A percentile compares a stretch with the other conserved stretches of the same genome.
phyloP scores from a whole-genome alignment of 2,888 invertebrate species.

The Pachymerium ferrugineum region DNA sequence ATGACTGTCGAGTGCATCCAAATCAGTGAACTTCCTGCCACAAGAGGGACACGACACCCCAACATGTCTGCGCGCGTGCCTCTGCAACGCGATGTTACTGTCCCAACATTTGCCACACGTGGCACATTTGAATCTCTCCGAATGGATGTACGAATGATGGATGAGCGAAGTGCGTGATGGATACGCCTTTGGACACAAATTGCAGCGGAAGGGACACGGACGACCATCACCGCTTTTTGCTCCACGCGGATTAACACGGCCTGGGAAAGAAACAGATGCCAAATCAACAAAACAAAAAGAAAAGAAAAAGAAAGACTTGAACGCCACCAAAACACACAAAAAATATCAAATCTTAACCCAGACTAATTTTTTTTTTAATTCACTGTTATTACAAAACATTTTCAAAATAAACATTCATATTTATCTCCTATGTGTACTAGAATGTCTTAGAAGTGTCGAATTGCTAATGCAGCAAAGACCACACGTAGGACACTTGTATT shows the following conservation, averaged over 20 bases:
- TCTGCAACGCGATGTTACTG: constrained; percentile 17
- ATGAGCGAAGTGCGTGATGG: constrained; percentile 27
- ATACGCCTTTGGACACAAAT: constrained; percentile 16
- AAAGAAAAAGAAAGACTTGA: too few relatives aligned
- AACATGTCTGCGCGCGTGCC: constrained; percentile 17
- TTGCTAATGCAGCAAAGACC: neutral
- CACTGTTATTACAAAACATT: too few relatives aligned
- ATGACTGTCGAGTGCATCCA: neutral
- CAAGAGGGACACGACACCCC: neutral
- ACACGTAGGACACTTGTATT: constrained; percentile 5
- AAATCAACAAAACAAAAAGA: neutral
- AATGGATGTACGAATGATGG: constrained; percentile 28
- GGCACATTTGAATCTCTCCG: constrained; percentile 28
- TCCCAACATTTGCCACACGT: constrained; percentile 29
- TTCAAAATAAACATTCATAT: too few relatives aligned
- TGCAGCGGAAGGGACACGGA: neutral
- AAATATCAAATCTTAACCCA: too few relatives aligned
- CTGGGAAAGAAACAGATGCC: neutral
- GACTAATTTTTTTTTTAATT: too few relatives aligned
- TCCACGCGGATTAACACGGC: neutral
- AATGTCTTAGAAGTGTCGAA: neutral
- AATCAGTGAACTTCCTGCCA: neutral
- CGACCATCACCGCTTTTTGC: neutral
- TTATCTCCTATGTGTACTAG: neutral
- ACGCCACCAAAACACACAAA: too few relatives aligned